Evolutionary conservation across 2,888 invertebrate species (phyloP), one percentile per base, ranked within the genome.

Genomic region (Chesias legatella): DNA sequence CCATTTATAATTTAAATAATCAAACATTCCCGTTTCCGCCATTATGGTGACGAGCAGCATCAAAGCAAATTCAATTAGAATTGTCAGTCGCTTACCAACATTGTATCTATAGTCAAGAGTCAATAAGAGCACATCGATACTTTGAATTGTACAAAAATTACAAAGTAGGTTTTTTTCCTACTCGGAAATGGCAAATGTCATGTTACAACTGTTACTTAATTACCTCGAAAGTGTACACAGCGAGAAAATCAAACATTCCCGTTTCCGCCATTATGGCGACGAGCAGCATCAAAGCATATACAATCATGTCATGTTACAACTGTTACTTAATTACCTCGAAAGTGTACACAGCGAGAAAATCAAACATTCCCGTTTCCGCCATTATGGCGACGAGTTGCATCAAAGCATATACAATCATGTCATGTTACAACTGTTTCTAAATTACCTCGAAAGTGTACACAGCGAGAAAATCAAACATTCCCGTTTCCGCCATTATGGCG

Each of bases 401-500:
- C 20, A 20, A 5, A 6, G 4, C 6, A 5, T 5, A 6, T 6
- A 20, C 4, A 6, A 20, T 4, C 20, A 20, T 4, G 4, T 5
- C 3, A 4, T 20, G 20, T 20, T 20, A 22, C 2, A 17, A 17
- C 13, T 17, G 3, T 17, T 3, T 17, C 13, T 11, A 8, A 10
- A 1, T 35, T 69, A 94, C 94, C 84, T 93, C 92, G 62, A 92
- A 95, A 7, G 94, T 93, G 47, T 91, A 84, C 0, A 95, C 94
- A 3, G 97, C 95, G 28, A 95, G 76, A 67, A 93, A 5, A 6
- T 20, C 20, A 21, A 27, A 26, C 25, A 26, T 26, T 3, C 10
- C 11, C 8, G 25, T 26, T 10, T 10, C 25, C 9, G 25, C 25
- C 25, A 26, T 26, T 3, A 26, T 26, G 8, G 20, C 4, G 20